Conservation (phyloP, 2,888 invertebrate genomes). For the Spodoptera picta region DNA sequence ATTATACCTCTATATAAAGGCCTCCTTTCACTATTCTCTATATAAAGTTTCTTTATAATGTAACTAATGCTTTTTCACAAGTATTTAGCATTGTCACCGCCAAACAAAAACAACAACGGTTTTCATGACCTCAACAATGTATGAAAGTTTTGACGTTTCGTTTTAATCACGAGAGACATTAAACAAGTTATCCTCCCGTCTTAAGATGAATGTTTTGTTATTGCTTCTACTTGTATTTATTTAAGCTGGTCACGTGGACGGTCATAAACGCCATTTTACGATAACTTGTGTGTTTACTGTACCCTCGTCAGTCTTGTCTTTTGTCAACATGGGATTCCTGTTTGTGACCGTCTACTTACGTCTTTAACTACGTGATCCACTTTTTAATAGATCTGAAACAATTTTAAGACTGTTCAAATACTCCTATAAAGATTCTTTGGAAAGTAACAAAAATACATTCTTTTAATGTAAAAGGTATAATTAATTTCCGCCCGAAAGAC, state of each 20-base stretch:
- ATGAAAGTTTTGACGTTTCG: not conserved
- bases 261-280: conserved; percentile 62
- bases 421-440: no score
- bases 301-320: conserved; percentile 34
- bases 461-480: no score
- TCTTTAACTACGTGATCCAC: conserved; percentile 16
- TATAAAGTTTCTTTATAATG: no score
- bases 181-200: conserved; percentile 10
- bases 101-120: no score
- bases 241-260: conserved; percentile 39
- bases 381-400: conserved; percentile 5
- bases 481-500: not conserved
- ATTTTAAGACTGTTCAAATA: no score
- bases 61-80: no score
- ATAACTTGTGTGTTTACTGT: conserved; percentile 52
- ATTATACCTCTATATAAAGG: no score
- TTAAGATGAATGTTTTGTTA: conserved; percentile 32
- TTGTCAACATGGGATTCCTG: conserved; percentile 34
- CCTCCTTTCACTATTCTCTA: no score
- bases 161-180: conserved; percentile 8
- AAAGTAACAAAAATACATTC: no score
- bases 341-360: conserved; percentile 4
- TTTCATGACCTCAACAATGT: not conserved
- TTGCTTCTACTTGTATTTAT: conserved; percentile 27
- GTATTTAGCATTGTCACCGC: no score